Conservation (phyloP, 2,113 vertebrate genomes). For the Pandion haliaetus region DNA sequence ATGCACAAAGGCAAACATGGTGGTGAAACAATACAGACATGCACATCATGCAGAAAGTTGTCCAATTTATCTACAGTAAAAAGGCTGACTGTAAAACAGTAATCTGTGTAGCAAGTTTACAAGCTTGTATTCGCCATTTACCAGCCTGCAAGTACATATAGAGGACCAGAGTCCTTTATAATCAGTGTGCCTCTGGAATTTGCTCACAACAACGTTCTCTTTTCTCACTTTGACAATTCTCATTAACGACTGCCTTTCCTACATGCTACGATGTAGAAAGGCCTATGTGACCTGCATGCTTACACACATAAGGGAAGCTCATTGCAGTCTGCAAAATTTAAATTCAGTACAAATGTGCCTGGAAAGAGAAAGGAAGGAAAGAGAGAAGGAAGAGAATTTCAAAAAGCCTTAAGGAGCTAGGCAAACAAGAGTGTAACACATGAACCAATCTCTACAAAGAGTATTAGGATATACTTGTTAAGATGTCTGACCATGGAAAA, state of each 20-base stretch:
- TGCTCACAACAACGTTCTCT: not conserved
- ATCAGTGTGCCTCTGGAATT: conserved; percentile 18
- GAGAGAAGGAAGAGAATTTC: not conserved
- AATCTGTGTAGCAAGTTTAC: not conserved
- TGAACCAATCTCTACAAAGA: not conserved
- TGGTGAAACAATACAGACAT: not conserved
- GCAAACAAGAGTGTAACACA: not conserved
- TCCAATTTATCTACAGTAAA: not conserved
- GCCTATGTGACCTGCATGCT: not conserved
- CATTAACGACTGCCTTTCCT: conserved; percentile 28
- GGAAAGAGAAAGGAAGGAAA: not conserved
- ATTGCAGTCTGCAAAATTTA: not conserved
- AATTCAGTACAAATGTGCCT: not conserved
- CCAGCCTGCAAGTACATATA: not conserved
- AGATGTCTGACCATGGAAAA: not conserved
- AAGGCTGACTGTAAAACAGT: not conserved
- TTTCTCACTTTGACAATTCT: conserved; percentile 40
- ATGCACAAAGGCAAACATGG: fast-evolving
- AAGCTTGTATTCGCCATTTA: not conserved
- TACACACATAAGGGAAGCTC: not conserved
- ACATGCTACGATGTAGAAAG: not conserved
- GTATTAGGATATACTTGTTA: not conserved
- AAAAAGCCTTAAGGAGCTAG: not conserved
- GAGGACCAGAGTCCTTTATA: not conserved
- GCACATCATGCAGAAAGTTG: not conserved